Percentiles rank a stretch among this genome's conserved stretches.
phyloP scores from a whole-genome alignment of 2,797 vertebrate genomes.

The Acipenser ruthenus region DNA sequence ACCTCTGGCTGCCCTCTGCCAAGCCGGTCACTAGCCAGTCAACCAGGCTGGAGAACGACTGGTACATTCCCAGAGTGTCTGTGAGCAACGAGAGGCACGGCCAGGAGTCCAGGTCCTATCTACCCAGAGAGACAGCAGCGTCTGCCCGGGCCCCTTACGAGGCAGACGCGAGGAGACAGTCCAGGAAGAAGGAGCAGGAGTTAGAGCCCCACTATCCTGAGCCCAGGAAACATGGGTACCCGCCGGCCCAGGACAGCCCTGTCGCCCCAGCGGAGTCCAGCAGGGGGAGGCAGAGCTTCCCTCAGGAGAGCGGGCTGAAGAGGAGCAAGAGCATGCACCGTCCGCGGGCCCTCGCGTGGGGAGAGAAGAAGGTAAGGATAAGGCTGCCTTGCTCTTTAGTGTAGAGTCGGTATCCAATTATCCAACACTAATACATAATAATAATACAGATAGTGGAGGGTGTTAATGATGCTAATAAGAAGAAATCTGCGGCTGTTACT shows the following conservation, averaged over 20 bases:
- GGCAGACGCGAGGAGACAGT: neutral
- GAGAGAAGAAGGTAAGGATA: neutral
- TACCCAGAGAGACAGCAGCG: neutral
- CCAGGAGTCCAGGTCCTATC: slow-evolving; percentile 21
- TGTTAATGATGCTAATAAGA: neutral
- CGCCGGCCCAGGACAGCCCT: neutral
- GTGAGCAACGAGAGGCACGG: slow-evolving; percentile 23
- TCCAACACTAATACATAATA: too few relatives aligned
- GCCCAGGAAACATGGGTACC: neutral
- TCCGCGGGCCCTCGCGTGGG: neutral
- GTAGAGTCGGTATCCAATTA: neutral
- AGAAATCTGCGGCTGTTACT: too few relatives aligned
- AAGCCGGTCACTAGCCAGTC: neutral
- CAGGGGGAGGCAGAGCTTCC: slow-evolving; percentile 20
- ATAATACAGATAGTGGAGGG: neutral
- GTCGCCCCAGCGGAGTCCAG: slow-evolving; percentile 9
- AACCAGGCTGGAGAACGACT: slow-evolving; percentile 37
- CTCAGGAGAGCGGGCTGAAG: neutral
- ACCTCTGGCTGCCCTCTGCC: neutral
- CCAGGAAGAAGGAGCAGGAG: slow-evolving; percentile 21
- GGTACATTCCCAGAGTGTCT: slow-evolving; percentile 26
- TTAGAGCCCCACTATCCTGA: neutral
- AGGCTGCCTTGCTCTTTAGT: neutral
- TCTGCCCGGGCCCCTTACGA: neutral
- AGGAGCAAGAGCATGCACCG: neutral